Conservation (phyloP, 1,140 invertebrate species). For the Venturia canescens region DNA sequence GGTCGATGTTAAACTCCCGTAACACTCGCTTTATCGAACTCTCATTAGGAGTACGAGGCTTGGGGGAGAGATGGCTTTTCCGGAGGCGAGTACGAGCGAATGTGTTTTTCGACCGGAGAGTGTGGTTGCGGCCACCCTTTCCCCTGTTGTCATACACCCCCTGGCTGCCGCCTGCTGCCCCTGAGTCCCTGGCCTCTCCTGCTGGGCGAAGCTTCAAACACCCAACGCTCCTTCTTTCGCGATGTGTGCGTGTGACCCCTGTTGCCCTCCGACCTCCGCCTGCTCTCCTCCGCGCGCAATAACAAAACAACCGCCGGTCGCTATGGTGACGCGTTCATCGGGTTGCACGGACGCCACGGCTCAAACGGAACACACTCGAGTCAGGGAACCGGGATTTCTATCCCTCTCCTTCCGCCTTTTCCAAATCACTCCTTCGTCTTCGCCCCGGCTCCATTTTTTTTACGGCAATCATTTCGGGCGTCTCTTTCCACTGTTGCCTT, state of each 20-base stretch:
- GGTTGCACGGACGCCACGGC: conserved; percentile 50
- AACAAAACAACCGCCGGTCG: conserved; percentile 76
- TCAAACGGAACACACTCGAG: conserved; percentile 73
- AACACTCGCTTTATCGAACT: conserved; percentile 76
- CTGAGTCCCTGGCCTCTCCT: conserved; percentile 41
- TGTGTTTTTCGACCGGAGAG: conserved; percentile 74
- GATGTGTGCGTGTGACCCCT: conserved; percentile 28
- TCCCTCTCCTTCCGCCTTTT: conserved; percentile 10
- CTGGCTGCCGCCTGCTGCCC: conserved; percentile 31
- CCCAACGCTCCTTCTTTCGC: conserved; percentile 48
- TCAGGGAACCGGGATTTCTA: conserved; percentile 40
- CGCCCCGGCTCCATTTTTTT: conserved; percentile 40
- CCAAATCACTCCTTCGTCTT: conserved; percentile 24
- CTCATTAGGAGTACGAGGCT: conserved; percentile 71
- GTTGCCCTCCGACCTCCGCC: conserved; percentile 53
- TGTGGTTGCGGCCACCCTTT: conserved; percentile 71
- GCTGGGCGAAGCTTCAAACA: conserved; percentile 27
- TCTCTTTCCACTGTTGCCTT: conserved; percentile 48
- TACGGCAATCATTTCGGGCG: conserved; percentile 27
- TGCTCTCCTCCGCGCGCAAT: conserved; percentile 71
- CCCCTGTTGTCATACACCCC: conserved; percentile 50
- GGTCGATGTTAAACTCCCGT: conserved; percentile 73
- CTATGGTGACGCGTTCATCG: conserved; percentile 75
- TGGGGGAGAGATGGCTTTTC: conserved; percentile 47
- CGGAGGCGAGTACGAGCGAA: conserved; percentile 58